Base-by-base conservation (phyloP, 2,113 vertebrate genomes). In the Melospiza melodia region DNA sequence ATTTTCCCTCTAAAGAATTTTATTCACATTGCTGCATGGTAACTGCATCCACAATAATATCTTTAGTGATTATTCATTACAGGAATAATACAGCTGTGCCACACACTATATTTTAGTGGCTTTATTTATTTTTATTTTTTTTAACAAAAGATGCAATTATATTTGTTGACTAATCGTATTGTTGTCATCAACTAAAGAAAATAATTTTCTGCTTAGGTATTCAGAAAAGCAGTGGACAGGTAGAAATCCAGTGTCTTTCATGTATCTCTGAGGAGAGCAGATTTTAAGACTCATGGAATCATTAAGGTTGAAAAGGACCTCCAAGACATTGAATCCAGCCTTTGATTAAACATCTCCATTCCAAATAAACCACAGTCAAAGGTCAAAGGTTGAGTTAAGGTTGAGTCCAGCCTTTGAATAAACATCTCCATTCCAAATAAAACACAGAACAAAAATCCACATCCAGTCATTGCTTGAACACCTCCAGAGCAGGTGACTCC, bases 51-150 rank as follows among this genome's bases (percentile, higher is more conserved):
- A 96, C 94, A 97, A 95, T 93, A 96, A 91, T 87, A 94, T 95
- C 96, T 95, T 95, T 78, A 94, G 85, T 92, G 94, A 95, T 97
- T 97, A 97, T 96, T 97, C 94, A 95, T 97, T 97, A 94, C 92
- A 85, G 87, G 89, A 93, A 97, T 92, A 96, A 97, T 96, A 48
- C 46, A 90, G 84, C 35, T 46, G 61, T 73, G 58, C 76, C 85
- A 90, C 96, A 95, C 62, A 80, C 51, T 91, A 86, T 94, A 78
- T 96, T 96, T 94, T 95, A 96, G 74, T 82, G 78, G 30, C 10
- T 79, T 95, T 77, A 8, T 54, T 9, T 69, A 58, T 52, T 81
- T 54, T 49, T 7, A n/a, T 41, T 61, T 69, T 83, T 86, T 81
- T 59, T 61, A 92, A 90, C n/a, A 88, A 75, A 97, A 93, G 68